Evolutionary conservation across 2,888 invertebrate species (phyloP).

Genomic region (Andrena haemorrhoa): DNA sequence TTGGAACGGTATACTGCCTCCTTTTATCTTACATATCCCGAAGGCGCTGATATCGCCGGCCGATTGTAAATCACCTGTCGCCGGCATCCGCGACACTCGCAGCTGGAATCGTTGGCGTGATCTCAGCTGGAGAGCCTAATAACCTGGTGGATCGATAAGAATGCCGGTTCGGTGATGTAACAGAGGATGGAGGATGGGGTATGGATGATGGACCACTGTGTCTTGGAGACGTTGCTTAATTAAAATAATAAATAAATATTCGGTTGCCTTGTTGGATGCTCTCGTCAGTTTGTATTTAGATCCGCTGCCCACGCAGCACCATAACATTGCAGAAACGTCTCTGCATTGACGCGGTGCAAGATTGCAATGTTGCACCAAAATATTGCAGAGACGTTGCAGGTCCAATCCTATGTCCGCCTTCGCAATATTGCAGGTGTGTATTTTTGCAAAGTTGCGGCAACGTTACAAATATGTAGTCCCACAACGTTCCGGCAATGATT

Average conservation of each 20-base stretch:
- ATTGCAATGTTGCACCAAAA: no score
- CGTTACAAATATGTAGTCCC: no score
- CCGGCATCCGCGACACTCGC: conserved; percentile 48
- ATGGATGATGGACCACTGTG: not conserved
- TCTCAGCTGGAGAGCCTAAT: conserved; percentile 41
- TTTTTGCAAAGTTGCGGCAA: no score
- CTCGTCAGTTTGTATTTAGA: no score
- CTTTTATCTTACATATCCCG: conserved; percentile 36
- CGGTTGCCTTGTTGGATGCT: no score
- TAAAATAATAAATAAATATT: not conserved
- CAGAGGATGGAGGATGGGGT: not conserved
- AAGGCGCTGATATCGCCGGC: conserved; percentile 29
- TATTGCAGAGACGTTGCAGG: no score
- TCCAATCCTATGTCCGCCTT: no score
- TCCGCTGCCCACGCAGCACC: no score
- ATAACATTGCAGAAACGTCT: no score
- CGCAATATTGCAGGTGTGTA: no score
- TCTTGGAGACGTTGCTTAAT: not conserved
- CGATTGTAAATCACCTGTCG: conserved; percentile 66
- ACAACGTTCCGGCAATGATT: no score
- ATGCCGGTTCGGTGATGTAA: not conserved
- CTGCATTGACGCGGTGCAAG: no score
- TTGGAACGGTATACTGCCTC: not conserved
- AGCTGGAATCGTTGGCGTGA: conserved; percentile 41
- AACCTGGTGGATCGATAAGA: conserved; percentile 21